These are phyloP conservation scores for Aspidoscelis tigris DNA, from an alignment of 2,113 vertebrate genomes.

Conservation along the genomic window DNA sequence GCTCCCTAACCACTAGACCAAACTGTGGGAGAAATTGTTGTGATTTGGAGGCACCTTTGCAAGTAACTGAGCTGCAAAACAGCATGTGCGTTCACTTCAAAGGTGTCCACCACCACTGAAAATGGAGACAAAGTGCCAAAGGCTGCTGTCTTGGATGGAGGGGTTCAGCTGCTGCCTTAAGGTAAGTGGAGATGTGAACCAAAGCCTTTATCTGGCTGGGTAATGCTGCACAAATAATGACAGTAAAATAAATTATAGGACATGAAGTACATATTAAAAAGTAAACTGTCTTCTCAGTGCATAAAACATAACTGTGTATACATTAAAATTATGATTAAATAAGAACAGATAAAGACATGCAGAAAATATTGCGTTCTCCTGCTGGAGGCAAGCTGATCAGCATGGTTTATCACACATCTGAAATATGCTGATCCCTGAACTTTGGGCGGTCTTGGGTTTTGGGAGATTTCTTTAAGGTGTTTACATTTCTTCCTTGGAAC, in stretches of 20 bases:
- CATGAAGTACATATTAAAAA: neutral
- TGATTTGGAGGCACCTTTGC: no score
- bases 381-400: neutral
- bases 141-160: no score
- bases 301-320: slow-evolving; percentile 5
- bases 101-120: no score
- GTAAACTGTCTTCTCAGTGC: neutral
- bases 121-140: no score
- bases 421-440: slow-evolving; percentile 9
- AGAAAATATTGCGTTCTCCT: neutral
- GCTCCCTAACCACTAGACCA: no score
- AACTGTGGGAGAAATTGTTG: no score
- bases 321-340: neutral
- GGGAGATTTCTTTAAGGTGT: neutral
- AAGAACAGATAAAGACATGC: neutral
- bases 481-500: slow-evolving; percentile 5
- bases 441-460: neutral
- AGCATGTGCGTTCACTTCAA: no score
- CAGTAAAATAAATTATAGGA: slow-evolving; percentile 1
- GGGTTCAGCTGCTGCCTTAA: no score
- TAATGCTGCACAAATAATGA: neutral
- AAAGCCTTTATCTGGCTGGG: neutral
- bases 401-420: neutral
- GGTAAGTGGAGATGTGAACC: no score
- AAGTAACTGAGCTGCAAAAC: no score